Percentiles rank a stretch among this genome's conserved stretches.
phyloP scores from a whole-genome alignment of 2,888 invertebrate species.

The Drosophila affinis region DNA sequence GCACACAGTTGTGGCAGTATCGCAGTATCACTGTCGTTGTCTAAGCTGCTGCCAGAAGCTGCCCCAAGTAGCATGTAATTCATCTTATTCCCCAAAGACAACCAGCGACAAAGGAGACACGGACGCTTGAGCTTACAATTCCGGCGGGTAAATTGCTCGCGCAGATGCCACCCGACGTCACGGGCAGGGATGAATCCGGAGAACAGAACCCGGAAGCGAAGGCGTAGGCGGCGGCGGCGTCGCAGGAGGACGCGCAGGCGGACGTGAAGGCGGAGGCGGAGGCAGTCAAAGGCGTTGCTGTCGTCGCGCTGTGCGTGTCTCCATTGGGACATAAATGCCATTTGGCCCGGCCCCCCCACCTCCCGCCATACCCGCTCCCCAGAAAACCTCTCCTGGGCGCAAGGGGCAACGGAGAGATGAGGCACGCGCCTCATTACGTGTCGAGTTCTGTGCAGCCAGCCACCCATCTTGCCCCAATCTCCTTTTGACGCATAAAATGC shows the following conservation, averaged over 20 bases:
- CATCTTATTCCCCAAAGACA: conserved; percentile 79
- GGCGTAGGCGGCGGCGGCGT: neutral
- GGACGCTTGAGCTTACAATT: conserved; percentile 46
- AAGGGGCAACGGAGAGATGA: conserved; percentile 30
- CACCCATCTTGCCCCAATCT: conserved; percentile 19
- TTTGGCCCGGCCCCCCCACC: conserved; percentile 49
- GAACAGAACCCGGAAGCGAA: conserved; percentile 13
- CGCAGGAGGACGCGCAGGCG: too few species aligned
- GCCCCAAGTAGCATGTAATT: conserved; percentile 78
- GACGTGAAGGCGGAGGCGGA: conserved; percentile 8
- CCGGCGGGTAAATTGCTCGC: conserved; percentile 41
- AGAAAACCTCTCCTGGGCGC: neutral
- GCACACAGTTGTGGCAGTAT: neutral
- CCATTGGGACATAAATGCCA: conserved; percentile 79
- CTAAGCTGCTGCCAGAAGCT: conserved; percentile 45
- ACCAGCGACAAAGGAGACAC: conserved; percentile 49
- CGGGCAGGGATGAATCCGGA: neutral
- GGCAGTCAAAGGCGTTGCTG: conserved; percentile 60
- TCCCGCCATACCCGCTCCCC: neutral
- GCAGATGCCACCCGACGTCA: conserved; percentile 17
- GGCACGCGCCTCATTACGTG: conserved; percentile 73
- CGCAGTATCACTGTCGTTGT: neutral
- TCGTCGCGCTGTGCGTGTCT: conserved; percentile 73
- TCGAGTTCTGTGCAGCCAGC: neutral
- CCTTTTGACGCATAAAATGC: conserved; percentile 58